Base-by-base conservation (phyloP, 2,888 invertebrate genomes). In the Acronicta aceris region DNA sequence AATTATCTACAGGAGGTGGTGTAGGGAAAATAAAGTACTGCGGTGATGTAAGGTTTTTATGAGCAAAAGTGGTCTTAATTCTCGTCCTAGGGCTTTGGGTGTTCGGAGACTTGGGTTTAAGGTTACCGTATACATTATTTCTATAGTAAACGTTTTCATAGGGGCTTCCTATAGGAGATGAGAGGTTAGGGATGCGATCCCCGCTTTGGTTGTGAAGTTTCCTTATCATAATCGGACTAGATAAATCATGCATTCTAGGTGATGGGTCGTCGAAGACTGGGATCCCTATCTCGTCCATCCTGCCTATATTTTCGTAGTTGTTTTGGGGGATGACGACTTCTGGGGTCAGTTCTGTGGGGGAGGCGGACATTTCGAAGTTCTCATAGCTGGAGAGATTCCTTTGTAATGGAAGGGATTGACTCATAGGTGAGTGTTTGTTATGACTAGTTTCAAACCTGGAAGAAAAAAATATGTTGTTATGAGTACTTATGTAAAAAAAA, bases 131-230 rank as follows among this genome's bases (percentile, higher is more conserved):
- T 0, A 86, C 74, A 47, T 89, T 89, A 59, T 88, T 90, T 71
- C 95, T 89, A 21, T 91, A 86, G 50, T 93, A 91, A 1, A 96
- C 94, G 81, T 96, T 97, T 84, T 97, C 96, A 76, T 96, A 96
- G 0, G 95, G 95, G 74, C 95, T 95, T 5, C 87, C 86, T 57
- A 88, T 79, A 0, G 91, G 90, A 0, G 91, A 89, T 0, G 84
- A 70, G 3, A 79, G 62, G 21, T 63, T 67, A 8, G 78, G 75
- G 62, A 56, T 74, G 43, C 76, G 74, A 47, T 76, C 67, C 25
- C 71, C 77, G 17, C 82, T 89, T 78, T 89, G 88, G 78, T 87
- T 65, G 9, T 79, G 71, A 13, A 84, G 68, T 76, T 90, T 94
- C 54, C 92, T 89, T 71, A 93, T 89, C 86, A 93, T 85, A 41